Percentiles rank a stretch among this genome's conserved stretches.
phyloP scores from a whole-genome alignment of 2,888 invertebrate genomes.

The Minunthozetes semirufus region DNA sequence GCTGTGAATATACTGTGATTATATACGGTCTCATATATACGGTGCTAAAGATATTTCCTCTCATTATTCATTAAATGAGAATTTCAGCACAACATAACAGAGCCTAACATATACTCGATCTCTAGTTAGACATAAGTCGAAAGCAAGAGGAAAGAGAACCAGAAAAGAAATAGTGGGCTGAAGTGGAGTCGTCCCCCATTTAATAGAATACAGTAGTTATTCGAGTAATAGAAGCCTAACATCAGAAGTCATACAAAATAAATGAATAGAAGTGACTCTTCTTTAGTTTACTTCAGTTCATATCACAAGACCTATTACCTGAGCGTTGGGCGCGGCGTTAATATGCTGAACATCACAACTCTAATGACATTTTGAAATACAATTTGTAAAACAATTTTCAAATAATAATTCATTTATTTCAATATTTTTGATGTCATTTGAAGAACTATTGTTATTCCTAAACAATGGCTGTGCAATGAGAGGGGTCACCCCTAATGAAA shows the following conservation, averaged over 20 bases:
- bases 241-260: slow-evolving; percentile 10
- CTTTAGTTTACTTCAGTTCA: background rate
- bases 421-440: no score
- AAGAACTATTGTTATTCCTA: no score
- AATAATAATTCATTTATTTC: no score
- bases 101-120: background rate
- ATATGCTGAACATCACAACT: background rate
- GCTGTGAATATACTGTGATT: slow-evolving; percentile 21
- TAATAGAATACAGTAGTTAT: slow-evolving; percentile 11
- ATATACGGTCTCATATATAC: slow-evolving; percentile 4
- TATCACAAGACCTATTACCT: background rate
- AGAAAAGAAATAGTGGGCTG: background rate
- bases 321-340: background rate
- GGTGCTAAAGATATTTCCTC: slow-evolving; percentile 18
- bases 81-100: slow-evolving; percentile 17
- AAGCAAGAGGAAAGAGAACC: background rate
- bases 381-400: no score
- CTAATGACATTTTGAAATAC: background rate
- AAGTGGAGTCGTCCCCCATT: background rate
- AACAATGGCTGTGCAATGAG: no score
- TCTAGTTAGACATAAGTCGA: background rate
- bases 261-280: background rate
- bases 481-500: no score
- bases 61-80: slow-evolving; percentile 29
- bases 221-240: background rate